Evolutionary conservation across 1,140 invertebrate species (phyloP).

Genomic region (Tetragonula clypearis): DNA sequence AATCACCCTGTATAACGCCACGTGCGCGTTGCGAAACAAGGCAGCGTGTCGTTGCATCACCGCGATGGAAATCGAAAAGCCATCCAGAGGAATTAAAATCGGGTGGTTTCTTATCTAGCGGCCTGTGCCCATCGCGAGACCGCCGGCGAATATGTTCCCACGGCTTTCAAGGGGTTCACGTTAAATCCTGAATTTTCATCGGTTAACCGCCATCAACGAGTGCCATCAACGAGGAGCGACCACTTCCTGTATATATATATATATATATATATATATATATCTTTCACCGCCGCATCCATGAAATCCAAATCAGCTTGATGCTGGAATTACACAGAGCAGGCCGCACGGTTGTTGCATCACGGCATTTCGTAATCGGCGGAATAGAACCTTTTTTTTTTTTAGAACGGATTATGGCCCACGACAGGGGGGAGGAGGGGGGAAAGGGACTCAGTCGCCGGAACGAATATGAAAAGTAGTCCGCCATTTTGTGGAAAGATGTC

Average conservation of each 20-base stretch:
- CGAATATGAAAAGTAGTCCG: constrained; percentile 13
- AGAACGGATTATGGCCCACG: constrained; percentile 2
- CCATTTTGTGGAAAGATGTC: not conserved
- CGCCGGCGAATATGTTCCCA: constrained; percentile 22
- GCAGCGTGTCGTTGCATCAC: too few relatives aligned
- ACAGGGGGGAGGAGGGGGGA: too few relatives aligned
- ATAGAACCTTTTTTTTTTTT: constrained; percentile 29
- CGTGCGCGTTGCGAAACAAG: too few relatives aligned
- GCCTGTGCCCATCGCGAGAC: not conserved
- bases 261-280: not conserved
- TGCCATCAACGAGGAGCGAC: not conserved
- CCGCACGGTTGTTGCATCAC: not conserved
- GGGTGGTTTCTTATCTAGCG: constrained; percentile 28
- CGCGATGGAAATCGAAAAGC: constrained; percentile 30
- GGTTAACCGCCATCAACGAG: constrained; percentile 17
- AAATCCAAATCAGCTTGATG: constrained; percentile 34
- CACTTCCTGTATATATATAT: not conserved
- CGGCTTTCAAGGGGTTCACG: constrained; percentile 26
- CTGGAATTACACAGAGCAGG: constrained; percentile 5
- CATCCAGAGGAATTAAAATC: constrained; percentile 39
- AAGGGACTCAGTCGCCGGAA: not conserved
- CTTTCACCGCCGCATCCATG: not conserved
- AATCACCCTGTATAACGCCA: too few relatives aligned
- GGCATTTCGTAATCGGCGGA: constrained; percentile 39
- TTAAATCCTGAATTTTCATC: constrained; percentile 39